These are phyloP conservation scores for Plagodis pulveraria DNA, from an alignment of 2,888 invertebrate genomes.

Conservation along the genomic window DNA sequence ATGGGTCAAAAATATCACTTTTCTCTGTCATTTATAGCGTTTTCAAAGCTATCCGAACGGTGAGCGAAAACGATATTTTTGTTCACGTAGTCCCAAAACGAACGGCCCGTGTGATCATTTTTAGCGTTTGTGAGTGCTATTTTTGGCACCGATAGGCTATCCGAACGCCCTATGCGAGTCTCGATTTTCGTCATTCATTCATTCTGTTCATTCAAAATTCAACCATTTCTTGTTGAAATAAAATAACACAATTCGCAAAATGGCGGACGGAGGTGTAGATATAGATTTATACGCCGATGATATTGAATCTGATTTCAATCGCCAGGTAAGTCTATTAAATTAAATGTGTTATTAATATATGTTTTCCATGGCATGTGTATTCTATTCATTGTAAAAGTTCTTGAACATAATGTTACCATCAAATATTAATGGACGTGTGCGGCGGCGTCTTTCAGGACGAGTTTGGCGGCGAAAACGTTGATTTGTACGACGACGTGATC, in stretches of 20 bases:
- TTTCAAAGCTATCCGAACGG: too few relatives aligned
- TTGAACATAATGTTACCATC: slow-evolving; percentile 2
- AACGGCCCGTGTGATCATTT: too few relatives aligned
- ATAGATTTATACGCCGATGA: slow-evolving; percentile 99
- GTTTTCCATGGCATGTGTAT: neutral
- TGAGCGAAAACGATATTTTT: too few relatives aligned
- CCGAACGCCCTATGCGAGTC: too few relatives aligned
- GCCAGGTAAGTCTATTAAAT: slow-evolving; percentile 66
- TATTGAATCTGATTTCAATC: slow-evolving; percentile 95
- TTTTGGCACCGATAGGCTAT: too few relatives aligned
- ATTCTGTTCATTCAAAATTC: too few relatives aligned
- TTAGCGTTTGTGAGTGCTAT: too few relatives aligned
- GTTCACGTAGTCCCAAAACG: too few relatives aligned
- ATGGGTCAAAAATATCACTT: too few relatives aligned
- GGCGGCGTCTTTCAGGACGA: slow-evolving; percentile 87
- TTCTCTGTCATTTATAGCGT: too few relatives aligned
- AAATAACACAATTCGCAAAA: slow-evolving; percentile 72
- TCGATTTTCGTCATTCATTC: too few relatives aligned
- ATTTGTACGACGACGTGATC: slow-evolving; percentile 98
- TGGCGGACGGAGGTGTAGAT: slow-evolving; percentile 97
- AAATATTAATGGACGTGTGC: slow-evolving; percentile 33
- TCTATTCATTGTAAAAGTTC: neutral
- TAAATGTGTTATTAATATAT: neutral
- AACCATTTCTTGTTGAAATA: too few relatives aligned
- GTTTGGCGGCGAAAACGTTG: slow-evolving; percentile 94